phyloP scores from a whole-genome alignment of 2,888 invertebrate genomes.

The Prosapia bicincta region DNA sequence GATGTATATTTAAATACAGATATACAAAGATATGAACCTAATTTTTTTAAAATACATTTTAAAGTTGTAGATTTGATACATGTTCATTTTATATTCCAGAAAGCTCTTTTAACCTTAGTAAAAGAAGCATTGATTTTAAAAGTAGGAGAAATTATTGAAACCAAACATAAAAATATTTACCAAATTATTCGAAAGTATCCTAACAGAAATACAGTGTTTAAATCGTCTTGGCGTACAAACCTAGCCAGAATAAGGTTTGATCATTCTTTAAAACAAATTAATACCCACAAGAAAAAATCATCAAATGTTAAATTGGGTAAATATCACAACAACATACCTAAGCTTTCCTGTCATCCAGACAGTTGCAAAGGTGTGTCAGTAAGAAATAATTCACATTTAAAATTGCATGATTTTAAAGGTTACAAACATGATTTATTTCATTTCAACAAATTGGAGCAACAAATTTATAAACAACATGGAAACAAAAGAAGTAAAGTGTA shows the following conservation, averaged over 20 bases:
- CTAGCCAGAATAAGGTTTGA: no score
- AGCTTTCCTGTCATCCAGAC: no score
- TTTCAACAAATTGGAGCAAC: background rate
- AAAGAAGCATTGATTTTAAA: background rate
- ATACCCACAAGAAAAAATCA: no score
- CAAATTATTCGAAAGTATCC: background rate
- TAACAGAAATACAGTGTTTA: no score
- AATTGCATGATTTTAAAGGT: background rate
- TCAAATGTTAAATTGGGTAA: no score
- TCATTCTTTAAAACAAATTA: no score
- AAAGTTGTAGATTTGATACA: background rate
- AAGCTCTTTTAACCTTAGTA: background rate
- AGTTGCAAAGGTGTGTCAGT: background rate
- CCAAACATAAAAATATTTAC: background rate
- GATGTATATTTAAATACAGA: background rate
- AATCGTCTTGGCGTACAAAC: no score
- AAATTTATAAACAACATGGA: background rate
- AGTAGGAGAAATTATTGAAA: background rate
- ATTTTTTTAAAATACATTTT: background rate
- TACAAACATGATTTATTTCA: background rate
- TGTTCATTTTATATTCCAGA: background rate
- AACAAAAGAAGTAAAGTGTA: no score
- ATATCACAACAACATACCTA: no score
- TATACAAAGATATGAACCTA: background rate
- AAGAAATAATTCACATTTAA: background rate